phyloP scores from a whole-genome alignment of 2,113 vertebrate species.

The Agapornis roseicollis region DNA sequence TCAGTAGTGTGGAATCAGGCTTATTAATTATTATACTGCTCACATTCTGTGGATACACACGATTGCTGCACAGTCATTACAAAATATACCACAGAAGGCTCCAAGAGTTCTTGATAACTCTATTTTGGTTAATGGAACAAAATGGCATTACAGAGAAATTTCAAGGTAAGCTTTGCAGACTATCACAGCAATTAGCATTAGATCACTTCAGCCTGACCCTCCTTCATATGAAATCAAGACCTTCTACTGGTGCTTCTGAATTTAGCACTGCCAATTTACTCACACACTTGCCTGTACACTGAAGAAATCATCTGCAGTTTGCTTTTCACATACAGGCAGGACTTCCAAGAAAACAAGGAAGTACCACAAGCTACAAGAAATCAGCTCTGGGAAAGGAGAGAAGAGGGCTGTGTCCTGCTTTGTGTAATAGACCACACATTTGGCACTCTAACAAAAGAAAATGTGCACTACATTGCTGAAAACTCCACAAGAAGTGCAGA shows the following conservation, averaged over 20 bases:
- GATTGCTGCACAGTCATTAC: neutral
- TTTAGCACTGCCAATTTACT: neutral
- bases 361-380: neutral
- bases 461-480: neutral
- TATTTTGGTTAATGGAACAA: slow-evolving; percentile 21
- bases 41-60: neutral
- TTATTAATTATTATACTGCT: neutral
- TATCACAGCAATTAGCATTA: neutral
- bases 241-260: neutral
- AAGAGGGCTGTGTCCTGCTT: neutral
- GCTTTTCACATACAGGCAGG: neutral
- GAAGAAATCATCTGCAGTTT: neutral
- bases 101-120: neutral
- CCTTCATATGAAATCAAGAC: neutral
- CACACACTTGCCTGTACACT: neutral
- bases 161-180: neutral
- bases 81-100: neutral
- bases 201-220: neutral
- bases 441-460: neutral
- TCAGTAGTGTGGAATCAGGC: neutral
- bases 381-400: neutral
- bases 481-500: neutral
- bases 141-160: slow-evolving; percentile 22
- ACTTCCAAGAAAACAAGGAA: neutral
- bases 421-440: neutral